Evolutionary conservation across 2,888 invertebrate species (phyloP), one percentile per base, ranked within the genome.

Genomic region (Drosophila yooni): DNA sequence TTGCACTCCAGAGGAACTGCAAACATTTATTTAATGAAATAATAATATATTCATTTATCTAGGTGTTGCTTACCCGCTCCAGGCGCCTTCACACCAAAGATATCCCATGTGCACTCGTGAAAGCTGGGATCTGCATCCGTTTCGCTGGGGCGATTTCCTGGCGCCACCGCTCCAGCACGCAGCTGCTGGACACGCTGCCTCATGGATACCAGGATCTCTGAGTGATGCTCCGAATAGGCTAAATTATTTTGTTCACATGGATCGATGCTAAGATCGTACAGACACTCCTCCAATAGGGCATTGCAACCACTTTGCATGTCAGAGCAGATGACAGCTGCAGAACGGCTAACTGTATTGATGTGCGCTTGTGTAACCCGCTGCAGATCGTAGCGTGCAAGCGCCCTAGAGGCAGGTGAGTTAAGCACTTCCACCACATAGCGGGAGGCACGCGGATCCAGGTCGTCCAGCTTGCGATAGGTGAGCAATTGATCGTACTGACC

Each of bases 101-200:
- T 94, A 2, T 93, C 93, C 95, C 95, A 95, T 0, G 94, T 94
- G 59, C 94, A 93, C 60, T 94, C 94, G 93, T 94, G 95, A 15
- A 92, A 79, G 0, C 82, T 81, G 0, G 95, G 95, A 92, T 95
- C 93, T 1, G 94, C 94, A 2, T 91, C 92, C 0, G 92, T 91
- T 75, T 94, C 94, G 1, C 94, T 93, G 1, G 93, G 79, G 70
- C 94, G 94, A 63, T 92, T 93, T 2, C 66, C 81, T 0, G 94
- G 92, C 1, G 92, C 89, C 25, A 94, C 60, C 1, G 94, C 93
- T 1, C 93, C 93, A 50, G 91, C 81, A n/a, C 94, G 91, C 65
- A 94, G 92, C 21, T 93, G 91, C 10, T 91, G 70, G 0, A 95
- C 80, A 0, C 93, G 91, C 36, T 92, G 87, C 75, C 94, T 93